Evolutionary conservation across 2,113 vertebrate genomes (phyloP).

Genomic region (Bucco capensis): DNA sequence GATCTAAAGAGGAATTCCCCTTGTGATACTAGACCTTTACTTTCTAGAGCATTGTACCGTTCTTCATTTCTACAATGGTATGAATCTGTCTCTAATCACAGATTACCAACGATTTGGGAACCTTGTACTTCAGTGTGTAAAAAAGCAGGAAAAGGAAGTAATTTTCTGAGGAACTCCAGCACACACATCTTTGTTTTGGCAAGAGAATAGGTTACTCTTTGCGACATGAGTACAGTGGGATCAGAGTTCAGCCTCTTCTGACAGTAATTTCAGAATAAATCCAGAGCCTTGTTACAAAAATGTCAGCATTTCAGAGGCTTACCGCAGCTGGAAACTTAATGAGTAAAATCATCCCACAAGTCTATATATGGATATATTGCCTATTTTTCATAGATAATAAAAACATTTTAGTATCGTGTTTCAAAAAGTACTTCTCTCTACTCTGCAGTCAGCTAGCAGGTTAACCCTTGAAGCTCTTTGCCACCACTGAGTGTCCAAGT

Average conservation of each 20-base stretch:
- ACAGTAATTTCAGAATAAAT: background rate
- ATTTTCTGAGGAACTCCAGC: background rate
- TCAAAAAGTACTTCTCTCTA: background rate
- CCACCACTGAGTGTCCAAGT: rapidly evolving
- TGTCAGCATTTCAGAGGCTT: background rate
- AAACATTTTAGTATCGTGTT: background rate
- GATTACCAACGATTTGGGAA: background rate
- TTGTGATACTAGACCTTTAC: background rate
- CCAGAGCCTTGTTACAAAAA: background rate
- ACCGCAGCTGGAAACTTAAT: background rate
- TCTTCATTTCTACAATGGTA: background rate
- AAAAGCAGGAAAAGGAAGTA: background rate
- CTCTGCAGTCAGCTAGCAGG: background rate
- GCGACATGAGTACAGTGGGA: background rate
- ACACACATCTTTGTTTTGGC: background rate
- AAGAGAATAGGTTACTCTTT: background rate
- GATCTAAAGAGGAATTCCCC: background rate
- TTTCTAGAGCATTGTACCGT: background rate
- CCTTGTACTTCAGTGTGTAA: background rate
- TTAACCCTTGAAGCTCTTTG: background rate
- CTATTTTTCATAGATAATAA: background rate
- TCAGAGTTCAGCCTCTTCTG: background rate
- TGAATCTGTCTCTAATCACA: background rate
- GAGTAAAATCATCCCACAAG: background rate
- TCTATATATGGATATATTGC: background rate